Evolutionary conservation across 2,797 vertebrate species (phyloP).

Genomic region (Echeneis naucrates): DNA sequence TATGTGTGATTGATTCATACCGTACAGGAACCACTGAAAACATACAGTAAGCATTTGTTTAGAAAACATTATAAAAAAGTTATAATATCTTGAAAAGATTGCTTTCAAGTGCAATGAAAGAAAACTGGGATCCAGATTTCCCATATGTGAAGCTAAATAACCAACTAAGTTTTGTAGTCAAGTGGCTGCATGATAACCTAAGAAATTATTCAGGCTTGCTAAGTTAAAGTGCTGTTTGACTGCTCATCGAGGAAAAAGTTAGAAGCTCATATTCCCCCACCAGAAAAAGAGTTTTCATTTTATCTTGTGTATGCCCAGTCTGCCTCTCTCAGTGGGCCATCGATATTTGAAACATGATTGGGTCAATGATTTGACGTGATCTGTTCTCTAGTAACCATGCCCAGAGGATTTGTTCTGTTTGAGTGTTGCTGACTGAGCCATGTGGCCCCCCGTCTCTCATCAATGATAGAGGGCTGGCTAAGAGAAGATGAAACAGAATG

Average conservation of each 20-base stretch:
- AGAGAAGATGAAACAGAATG: conserved; percentile 78
- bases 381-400: conserved; percentile 72
- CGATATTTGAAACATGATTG: conserved; percentile 74
- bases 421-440: conserved; percentile 70
- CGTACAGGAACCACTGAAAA: conserved; percentile 21
- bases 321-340: conserved; percentile 52
- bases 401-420: conserved; percentile 71
- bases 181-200: conserved; percentile 13
- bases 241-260: conserved; percentile 48
- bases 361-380: conserved; percentile 78
- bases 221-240: conserved; percentile 43
- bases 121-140: conserved; percentile 26
- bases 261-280: conserved; percentile 17
- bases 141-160: conserved; percentile 40
- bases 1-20: conserved; percentile 29
- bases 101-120: conserved; percentile 10
- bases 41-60: not conserved
- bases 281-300: conserved; percentile 9
- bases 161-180: conserved; percentile 25
- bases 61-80: conserved; percentile 13
- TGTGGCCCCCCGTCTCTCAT: conserved; percentile 71
- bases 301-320: conserved; percentile 21
- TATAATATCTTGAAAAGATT: not conserved
- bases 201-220: conserved; percentile 53
- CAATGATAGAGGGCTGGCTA: conserved; percentile 73